Conservation (phyloP, 2,113 vertebrate species). For the Nothoprocta perdicaria region DNA sequence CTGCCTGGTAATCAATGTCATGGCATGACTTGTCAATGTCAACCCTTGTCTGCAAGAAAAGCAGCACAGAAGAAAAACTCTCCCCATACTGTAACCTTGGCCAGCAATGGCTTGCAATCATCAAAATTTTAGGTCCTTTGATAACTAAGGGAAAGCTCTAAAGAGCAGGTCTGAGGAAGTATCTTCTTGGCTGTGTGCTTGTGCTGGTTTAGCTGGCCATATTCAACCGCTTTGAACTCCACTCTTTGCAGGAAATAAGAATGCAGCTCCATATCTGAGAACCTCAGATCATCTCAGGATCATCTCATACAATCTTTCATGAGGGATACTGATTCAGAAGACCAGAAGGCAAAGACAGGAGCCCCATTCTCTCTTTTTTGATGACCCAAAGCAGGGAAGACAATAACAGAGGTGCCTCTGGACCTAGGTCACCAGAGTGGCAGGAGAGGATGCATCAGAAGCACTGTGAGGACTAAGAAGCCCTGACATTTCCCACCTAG, state of each 20-base stretch:
- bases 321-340: neutral
- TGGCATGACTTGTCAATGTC: neutral
- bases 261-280: neutral
- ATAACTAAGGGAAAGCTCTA: neutral
- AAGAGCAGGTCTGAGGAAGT: neutral
- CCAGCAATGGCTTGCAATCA: neutral
- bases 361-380: neutral
- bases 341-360: neutral
- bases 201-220: neutral
- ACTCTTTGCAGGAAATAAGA: neutral
- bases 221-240: neutral
- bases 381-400: neutral
- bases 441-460: neutral
- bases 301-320: neutral
- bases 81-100: accelerated
- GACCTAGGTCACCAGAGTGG: neutral
- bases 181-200: neutral
- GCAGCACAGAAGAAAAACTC: neutral
- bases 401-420: neutral
- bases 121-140: neutral
- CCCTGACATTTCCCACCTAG: neutral
- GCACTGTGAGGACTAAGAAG: neutral
- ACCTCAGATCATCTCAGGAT: neutral
- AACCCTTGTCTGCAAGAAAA: neutral
- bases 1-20: neutral